Evolutionary conservation across 2,888 invertebrate species (phyloP), one percentile per base, ranked within the genome.

Genomic region (Ectemnius cavifrons): DNA sequence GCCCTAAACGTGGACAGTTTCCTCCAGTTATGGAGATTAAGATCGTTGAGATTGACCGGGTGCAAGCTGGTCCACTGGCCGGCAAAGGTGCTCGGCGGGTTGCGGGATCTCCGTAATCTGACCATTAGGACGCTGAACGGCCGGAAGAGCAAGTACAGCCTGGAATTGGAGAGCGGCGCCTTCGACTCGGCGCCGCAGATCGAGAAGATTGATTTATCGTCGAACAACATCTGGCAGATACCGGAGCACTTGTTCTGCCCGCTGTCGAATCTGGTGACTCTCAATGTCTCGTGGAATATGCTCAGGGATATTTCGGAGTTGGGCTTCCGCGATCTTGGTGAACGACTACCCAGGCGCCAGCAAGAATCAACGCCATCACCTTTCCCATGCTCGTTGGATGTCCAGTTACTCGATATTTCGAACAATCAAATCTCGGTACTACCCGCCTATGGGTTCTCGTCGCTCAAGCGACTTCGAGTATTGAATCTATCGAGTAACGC

Each of bases 181-280:
- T 97, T 97, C 91, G 92, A 94, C 73, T 94, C 94, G 73, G 94
- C 95, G 72, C 93, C 94, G 77, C 95, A 96, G 89, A 92, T 97
- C 84, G 97, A 97, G 91, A 93, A 95, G 84, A 93, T 97, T 79
- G 97, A 97, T 90, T 92, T 97, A 80, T 97, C 96, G 88, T 95
- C 94, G 88, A 97, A 97, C 91, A 97, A 97, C 91, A 96, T 97
- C 89, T 97, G 96, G 96, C 95, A 96, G 67, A 94, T 97, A 89
- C 97, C 97, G 27, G 96, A 96, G 86, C 95, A 95, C 87, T 93
- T 97, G 78, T 97, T 97, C 91, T 97, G 97, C 88, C 94, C 96
- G 3, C 91, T 97, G 83, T 95, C 94, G 52, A 96, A 95, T 88
- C 92, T 97, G 85, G 94, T 96, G 75, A 93, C 94, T 79, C 92